These are phyloP conservation scores for Hyposoter dolosus DNA, from an alignment of 2,888 invertebrate species.

Conservation along the genomic window DNA sequence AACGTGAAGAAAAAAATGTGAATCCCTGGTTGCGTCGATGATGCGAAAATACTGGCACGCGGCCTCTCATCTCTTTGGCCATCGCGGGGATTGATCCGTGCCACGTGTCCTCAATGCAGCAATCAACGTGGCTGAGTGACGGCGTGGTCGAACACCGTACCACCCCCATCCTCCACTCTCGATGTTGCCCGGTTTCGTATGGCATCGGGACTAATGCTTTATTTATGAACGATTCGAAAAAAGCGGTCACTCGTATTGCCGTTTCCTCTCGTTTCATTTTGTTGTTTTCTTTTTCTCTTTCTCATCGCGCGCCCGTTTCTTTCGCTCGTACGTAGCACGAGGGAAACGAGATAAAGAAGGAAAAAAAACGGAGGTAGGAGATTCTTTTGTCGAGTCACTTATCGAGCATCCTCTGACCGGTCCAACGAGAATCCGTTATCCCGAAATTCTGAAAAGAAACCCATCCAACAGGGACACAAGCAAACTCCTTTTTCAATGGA, in stretches of 20 bases:
- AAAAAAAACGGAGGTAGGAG: conserved; percentile 50
- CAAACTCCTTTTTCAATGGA: conserved; percentile 39
- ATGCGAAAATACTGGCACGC: conserved; percentile 84
- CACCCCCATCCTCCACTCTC: conserved; percentile 44
- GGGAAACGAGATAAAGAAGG: conserved; percentile 64
- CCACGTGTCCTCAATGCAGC: conserved; percentile 84
- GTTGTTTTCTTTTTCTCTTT: not conserved
- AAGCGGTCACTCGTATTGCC: conserved; percentile 78
- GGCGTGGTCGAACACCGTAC: conserved; percentile 70
- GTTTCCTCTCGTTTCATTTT: conserved; percentile 46
- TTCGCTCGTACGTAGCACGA: conserved; percentile 29
- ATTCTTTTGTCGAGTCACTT: conserved; percentile 67
- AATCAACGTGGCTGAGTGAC: conserved; percentile 83
- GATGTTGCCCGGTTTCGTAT: conserved; percentile 64
- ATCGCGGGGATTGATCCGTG: conserved; percentile 82
- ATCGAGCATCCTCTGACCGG: conserved; percentile 60
- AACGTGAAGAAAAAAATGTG: conserved; percentile 51
- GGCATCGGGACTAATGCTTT: conserved; percentile 80
- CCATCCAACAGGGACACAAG: conserved; percentile 1
- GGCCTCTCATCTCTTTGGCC: conserved; percentile 73
- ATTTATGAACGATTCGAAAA: conserved; percentile 83
- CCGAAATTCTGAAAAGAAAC: conserved; percentile 61
- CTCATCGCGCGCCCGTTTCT: conserved; percentile 23
- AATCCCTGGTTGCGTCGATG: conserved; percentile 77
- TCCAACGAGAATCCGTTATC: conserved; percentile 39